phyloP scores from a whole-genome alignment of 2,797 vertebrate genomes.

The Allochrocebus solatus region DNA sequence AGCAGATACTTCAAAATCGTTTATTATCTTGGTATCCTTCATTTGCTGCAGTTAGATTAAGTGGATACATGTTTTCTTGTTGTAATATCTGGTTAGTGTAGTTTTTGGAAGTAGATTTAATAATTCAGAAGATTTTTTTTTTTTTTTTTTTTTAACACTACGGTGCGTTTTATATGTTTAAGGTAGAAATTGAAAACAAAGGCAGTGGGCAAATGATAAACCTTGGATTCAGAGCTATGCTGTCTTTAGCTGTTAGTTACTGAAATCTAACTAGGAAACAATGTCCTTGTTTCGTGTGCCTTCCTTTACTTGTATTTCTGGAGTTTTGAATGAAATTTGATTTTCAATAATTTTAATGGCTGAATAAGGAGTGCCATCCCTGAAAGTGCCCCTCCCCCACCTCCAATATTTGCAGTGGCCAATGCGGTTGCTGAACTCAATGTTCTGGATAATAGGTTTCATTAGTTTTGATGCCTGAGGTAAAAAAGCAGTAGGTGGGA shows the following conservation, averaged over 20 bases:
- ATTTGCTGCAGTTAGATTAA: constrained; percentile 56
- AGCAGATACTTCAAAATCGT: constrained; percentile 71
- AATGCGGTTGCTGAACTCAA: constrained; percentile 75
- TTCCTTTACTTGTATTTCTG: constrained; percentile 78
- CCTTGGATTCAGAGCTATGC: neutral
- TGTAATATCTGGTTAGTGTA: neutral
- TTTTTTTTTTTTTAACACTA: neutral
- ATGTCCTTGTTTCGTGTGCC: constrained; percentile 71
- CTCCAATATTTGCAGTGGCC: constrained; percentile 74
- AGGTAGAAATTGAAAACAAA: constrained; percentile 46
- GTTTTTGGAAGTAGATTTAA: constrained; percentile 1
- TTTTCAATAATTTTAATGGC: constrained; percentile 83
- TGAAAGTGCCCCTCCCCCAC: constrained; percentile 47
- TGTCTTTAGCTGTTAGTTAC: constrained; percentile 54
- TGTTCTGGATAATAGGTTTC: constrained; percentile 86
- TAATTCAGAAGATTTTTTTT: neutral
- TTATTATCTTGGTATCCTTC: constrained; percentile 69
- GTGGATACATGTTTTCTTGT: constrained; percentile 57
- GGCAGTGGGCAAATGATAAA: neutral
- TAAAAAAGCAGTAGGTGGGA: constrained; percentile 85
- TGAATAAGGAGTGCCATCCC: constrained; percentile 76
- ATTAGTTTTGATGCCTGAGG: constrained; percentile 86
- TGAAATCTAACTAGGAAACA: constrained; percentile 72
- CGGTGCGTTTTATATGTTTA: neutral
- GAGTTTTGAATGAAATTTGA: constrained; percentile 78